These are phyloP conservation scores for Phycodurus eques DNA, from an alignment of 2,113 vertebrate species.

Conservation along the genomic window DNA sequence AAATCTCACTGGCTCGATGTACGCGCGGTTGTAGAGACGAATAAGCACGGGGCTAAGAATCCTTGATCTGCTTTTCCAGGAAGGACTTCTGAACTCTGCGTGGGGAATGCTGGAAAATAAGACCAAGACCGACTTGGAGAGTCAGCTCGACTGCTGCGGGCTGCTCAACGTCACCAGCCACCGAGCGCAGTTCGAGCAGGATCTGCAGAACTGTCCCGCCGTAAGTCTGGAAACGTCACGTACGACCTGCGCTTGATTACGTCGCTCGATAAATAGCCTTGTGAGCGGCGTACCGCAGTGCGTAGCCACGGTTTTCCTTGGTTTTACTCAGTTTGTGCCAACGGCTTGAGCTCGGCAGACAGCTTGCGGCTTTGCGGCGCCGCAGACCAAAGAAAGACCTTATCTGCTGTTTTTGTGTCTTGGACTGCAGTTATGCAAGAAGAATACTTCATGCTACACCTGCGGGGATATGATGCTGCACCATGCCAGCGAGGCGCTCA, in stretches of 20 bases:
- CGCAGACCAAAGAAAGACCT: constrained; percentile 1
- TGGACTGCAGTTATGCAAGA: constrained; percentile 63
- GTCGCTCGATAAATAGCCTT: too few species aligned
- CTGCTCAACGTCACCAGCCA: constrained; percentile 74
- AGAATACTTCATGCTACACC: constrained; percentile 47
- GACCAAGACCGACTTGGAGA: constrained; percentile 77
- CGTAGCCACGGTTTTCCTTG: background rate
- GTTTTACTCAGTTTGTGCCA: constrained; percentile 1
- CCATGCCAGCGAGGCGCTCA: constrained; percentile 83
- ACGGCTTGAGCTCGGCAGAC: background rate
- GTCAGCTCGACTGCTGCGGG: constrained; percentile 83
- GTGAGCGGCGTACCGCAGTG: background rate
- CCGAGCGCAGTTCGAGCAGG: constrained; percentile 33
- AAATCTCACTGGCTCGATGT: too few species aligned
- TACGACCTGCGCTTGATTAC: too few species aligned
- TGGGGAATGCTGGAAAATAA: constrained; percentile 76
- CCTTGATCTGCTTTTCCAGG: constrained; percentile 61
- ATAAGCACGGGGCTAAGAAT: background rate
- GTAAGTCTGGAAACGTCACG: constrained; percentile 64
- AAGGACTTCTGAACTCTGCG: constrained; percentile 74
- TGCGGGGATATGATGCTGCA: constrained; percentile 82
- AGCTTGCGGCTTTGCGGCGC: constrained; percentile 11
- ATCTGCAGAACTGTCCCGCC: constrained; percentile 65
- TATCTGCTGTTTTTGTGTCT: constrained; percentile 4
- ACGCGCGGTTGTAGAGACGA: too few species aligned